Evolutionary conservation across 2,888 invertebrate genomes (phyloP), one percentile per base, ranked within the genome.

Genomic region (Drosophila subsilvestris): DNA sequence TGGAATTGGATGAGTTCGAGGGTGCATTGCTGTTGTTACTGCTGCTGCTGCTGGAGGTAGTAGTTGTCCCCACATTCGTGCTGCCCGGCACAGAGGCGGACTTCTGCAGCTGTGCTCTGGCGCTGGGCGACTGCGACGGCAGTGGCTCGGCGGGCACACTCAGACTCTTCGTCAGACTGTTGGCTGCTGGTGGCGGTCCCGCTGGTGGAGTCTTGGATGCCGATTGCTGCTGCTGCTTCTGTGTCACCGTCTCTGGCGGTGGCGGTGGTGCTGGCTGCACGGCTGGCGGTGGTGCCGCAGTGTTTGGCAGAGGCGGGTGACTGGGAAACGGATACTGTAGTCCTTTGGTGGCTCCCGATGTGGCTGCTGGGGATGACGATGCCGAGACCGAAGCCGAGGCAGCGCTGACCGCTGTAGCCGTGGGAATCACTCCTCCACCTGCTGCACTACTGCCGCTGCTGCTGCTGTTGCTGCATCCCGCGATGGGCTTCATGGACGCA

Each of bases 261-360:
- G 85, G 74, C 57, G 90, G 89, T n/a, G 88, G 87, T 57, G 89
- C 83, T 22, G 89, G 87, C 54, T 90, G 86, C 42, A 89, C 79
- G 8, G 86, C 82, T 62, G 90, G 82, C 57, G 89, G 81, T 50
- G 90, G 85, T 20, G 91, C 88, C 25, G 93, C 91, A n/a, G 90
- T 86, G 62, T 88, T 89, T 47, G 93, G 93, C 80, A 93, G 91
- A 74, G 96, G 95, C 84, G 95, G 96, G 92, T 96, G 96, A 90
- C 95, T 95, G 78, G 96, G 96, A 93, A 96, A 96, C 54, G 96
- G 96, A 93, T 95, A 96, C 91, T 95, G 96, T 78, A 95, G 93
- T 76, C 86, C 93, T 90, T 90, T 93, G 65, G 84, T 92, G 78
- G 68, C 79, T 66, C 48, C 90, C 50, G 82, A 67, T 2, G 82